Conservation (phyloP, 2,888 invertebrate species). For the Cactoblastis cactorum region DNA sequence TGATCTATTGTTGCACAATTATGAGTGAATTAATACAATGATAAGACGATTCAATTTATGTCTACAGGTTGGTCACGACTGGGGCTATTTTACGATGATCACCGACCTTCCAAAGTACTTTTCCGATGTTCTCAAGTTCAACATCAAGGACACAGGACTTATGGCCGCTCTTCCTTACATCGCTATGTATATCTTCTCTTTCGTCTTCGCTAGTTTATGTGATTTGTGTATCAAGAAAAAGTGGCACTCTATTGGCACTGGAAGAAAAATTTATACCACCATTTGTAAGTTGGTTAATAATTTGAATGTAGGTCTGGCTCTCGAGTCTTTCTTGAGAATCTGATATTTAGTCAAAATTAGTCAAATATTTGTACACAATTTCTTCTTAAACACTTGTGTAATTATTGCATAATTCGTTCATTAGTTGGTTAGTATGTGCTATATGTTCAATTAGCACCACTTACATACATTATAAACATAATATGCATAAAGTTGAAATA, state of each 20-base stretch:
- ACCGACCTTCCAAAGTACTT: slow-evolving; percentile 84
- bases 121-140: slow-evolving; percentile 81
- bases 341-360: no score
- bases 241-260: slow-evolving; percentile 77
- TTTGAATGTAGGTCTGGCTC: no score
- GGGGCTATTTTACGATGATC: slow-evolving; percentile 84
- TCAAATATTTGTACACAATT: no score
- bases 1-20: neutral
- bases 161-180: slow-evolving; percentile 83
- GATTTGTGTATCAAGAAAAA: slow-evolving; percentile 81
- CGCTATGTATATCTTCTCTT: slow-evolving; percentile 81
- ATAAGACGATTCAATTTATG: neutral
- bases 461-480: no score
- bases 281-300: slow-evolving; percentile 72
- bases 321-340: no score
- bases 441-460: no score
- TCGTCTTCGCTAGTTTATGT: slow-evolving; percentile 81
- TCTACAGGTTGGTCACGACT: slow-evolving; percentile 81
- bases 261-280: slow-evolving; percentile 83
- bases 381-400: no score
- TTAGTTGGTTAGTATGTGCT: no score
- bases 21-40: no score
- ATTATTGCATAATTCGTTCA: no score
- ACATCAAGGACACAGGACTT: slow-evolving; percentile 81
- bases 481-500: no score